Evolutionary conservation across 2,888 invertebrate species (phyloP).

Genomic region (Habroteleia sp.): DNA sequence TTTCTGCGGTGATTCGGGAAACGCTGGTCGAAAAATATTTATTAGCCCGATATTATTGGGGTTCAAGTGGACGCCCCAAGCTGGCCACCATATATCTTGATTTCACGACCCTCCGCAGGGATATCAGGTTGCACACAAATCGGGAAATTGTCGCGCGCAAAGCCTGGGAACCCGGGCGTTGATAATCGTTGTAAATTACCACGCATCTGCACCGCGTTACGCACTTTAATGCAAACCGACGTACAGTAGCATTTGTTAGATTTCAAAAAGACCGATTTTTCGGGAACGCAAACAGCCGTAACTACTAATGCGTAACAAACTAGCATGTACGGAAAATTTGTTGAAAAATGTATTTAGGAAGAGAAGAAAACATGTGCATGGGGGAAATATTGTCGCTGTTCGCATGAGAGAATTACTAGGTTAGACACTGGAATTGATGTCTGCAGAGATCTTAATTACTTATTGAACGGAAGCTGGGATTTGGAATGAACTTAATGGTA

Average conservation of each 20-base stretch:
- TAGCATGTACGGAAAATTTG: slow-evolving; percentile 17
- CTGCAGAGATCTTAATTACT: slow-evolving; percentile 20
- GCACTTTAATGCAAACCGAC: slow-evolving; percentile 65
- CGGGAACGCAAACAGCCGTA: slow-evolving; percentile 21
- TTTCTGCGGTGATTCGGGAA: slow-evolving; percentile 55
- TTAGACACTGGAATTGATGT: slow-evolving; percentile 11
- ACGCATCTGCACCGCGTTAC: slow-evolving; percentile 75
- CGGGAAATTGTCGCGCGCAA: slow-evolving; percentile 75
- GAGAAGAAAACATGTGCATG: not conserved
- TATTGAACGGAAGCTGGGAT: too few species aligned
- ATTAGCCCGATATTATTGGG: slow-evolving; percentile 67
- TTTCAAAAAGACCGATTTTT: slow-evolving; percentile 41
- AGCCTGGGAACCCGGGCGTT: slow-evolving; percentile 72
- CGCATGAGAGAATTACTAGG: slow-evolving; percentile 26
- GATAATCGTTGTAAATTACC: slow-evolving; percentile 78
- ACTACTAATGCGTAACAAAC: slow-evolving; percentile 38
- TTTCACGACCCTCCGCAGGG: slow-evolving; percentile 80
- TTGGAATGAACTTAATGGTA: too few species aligned
- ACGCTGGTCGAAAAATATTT: slow-evolving; percentile 72
- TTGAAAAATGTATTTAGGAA: slow-evolving; percentile 23
- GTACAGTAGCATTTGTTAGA: slow-evolving; percentile 34
- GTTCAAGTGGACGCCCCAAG: slow-evolving; percentile 55
- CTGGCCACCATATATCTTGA: slow-evolving; percentile 78
- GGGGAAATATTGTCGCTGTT: slow-evolving; percentile 16
- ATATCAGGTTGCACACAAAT: slow-evolving; percentile 80